These are phyloP conservation scores for Entomobrya proxima DNA, from an alignment of 2,888 invertebrate genomes.

Conservation along the genomic window DNA sequence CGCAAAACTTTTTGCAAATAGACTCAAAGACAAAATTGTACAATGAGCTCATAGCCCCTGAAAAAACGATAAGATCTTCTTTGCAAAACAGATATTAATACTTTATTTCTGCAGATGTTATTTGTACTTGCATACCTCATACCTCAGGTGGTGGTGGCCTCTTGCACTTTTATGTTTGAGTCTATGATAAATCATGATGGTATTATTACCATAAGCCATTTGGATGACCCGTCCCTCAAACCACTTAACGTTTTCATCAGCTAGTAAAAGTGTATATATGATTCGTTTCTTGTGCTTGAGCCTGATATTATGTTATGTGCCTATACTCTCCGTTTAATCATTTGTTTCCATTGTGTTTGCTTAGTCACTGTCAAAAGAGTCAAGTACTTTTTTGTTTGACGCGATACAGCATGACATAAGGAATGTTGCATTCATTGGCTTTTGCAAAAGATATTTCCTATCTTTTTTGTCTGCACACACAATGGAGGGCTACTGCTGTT, in stretches of 20 bases:
- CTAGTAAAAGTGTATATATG: not conserved
- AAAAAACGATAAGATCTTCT: not conserved
- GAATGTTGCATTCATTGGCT: not conserved
- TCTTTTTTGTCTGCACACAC: conserved; percentile 1
- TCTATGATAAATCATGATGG: not conserved
- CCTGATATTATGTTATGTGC: not conserved
- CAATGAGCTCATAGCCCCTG: not conserved
- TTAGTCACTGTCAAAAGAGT: conserved; percentile 26
- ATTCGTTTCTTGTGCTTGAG: not conserved
- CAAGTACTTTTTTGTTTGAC: conserved; percentile 9
- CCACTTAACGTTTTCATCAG: conserved; percentile 18
- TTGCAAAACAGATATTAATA: not conserved
- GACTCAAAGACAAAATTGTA: not conserved
- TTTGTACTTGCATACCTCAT: not conserved
- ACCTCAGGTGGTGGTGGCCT: too few relatives aligned
- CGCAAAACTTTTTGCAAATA: not conserved
- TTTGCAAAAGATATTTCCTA: conserved; percentile 32
- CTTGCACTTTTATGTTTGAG: too few relatives aligned
- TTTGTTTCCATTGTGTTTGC: conserved; percentile 17
- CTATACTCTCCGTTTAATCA: not conserved
- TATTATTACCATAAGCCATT: conserved; percentile 17
- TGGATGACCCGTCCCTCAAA: conserved; percentile 25
- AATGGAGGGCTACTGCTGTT: not conserved
- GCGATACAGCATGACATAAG: not conserved
- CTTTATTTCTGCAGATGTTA: not conserved